Percentiles rank a stretch among this genome's conserved stretches.
These are phyloP conservation scores for Zosterops lateralis DNA, from an alignment of 2,113 vertebrate genomes.

Conservation along the genomic window DNA sequence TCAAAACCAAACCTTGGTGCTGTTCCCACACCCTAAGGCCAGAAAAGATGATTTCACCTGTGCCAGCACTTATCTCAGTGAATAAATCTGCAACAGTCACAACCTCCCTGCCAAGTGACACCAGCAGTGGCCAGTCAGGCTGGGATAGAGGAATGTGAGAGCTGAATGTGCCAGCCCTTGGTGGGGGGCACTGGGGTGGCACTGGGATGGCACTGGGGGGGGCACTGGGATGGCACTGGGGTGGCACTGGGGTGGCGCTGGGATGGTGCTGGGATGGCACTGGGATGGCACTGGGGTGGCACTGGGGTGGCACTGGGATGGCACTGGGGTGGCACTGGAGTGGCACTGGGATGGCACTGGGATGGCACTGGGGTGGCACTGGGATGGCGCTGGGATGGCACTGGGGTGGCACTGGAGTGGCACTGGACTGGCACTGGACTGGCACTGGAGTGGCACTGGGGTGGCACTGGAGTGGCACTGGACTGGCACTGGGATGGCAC, in stretches of 20 bases:
- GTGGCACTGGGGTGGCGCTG: neutral
- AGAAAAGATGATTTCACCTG: neutral
- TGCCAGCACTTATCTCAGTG: neutral
- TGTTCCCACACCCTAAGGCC: neutral
- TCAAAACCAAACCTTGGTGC: neutral
- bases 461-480: neutral
- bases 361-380: neutral
- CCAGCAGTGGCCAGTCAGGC: neutral
- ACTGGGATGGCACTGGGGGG: neutral
- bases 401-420: neutral
- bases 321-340: no score
- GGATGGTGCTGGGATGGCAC: neutral
- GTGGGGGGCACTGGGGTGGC: neutral
- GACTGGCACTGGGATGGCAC: neutral
- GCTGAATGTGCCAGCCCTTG: neutral
- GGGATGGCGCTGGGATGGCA: neutral
- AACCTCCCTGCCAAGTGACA: neutral
- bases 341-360: neutral
- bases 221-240: neutral
- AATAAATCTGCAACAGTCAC: neutral
- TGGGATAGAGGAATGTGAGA: neutral
- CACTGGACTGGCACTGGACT: neutral
- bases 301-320: neutral
- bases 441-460: neutral
- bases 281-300: neutral